Evolutionary conservation across 2,113 vertebrate genomes (phyloP).

Genomic region (Eclectus roratus): DNA sequence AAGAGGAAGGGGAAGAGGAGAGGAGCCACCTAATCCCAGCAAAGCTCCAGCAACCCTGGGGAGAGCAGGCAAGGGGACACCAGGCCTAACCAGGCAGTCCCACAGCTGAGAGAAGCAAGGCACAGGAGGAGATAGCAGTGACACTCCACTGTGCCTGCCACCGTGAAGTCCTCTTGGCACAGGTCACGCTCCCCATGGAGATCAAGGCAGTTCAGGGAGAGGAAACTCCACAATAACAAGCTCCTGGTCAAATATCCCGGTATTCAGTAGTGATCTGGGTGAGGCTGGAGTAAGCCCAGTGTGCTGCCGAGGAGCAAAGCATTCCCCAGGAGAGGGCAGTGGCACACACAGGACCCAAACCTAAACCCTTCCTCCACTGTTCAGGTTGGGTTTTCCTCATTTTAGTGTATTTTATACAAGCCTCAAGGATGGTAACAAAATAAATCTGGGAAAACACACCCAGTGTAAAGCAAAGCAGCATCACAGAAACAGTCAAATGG

Average conservation of each 20-base stretch:
- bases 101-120: background rate
- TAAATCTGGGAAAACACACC: too few relatives aligned
- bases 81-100: background rate
- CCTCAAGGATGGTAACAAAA: background rate
- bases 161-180: background rate
- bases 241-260: background rate
- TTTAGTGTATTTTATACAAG: background rate
- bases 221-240: background rate
- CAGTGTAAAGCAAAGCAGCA: background rate
- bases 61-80: background rate
- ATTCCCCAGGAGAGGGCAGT: background rate
- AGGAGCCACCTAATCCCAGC: background rate
- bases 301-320: background rate
- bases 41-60: background rate
- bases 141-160: background rate
- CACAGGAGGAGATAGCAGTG: background rate
- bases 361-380: background rate
- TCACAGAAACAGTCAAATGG: background rate
- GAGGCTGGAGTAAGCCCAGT: accelerated
- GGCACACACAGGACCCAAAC: background rate
- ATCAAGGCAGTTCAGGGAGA: background rate
- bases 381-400: background rate
- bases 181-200: accelerated
- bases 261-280: accelerated
- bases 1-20: background rate